Base-by-base conservation (phyloP, 2,888 invertebrate species). In the Tinea trinotella region DNA sequence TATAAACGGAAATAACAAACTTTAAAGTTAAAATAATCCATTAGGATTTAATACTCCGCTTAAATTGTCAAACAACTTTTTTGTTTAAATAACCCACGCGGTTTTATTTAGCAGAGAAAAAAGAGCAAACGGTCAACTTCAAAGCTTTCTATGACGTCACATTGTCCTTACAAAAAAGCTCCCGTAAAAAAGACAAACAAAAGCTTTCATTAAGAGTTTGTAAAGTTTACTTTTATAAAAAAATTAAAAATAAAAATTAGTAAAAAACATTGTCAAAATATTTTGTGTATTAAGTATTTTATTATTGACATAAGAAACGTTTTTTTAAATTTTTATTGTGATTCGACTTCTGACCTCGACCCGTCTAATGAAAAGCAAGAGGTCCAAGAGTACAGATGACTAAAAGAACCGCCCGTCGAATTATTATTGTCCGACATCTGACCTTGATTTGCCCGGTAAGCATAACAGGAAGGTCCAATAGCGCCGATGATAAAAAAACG, bases 121-220 rank as follows among this genome's bases (percentile, higher is more conserved):
- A 46, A 40, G n/a, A n/a, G 40, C 19, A 46, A 46, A 15, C 46
- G 17, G 46, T 46, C 10, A 46, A 46, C 46, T 46, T 46, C 46
- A 46, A 46, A 46, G 46, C 46, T 46, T 46, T 46, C 2, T 12
- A 13, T 40, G 7, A 40, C 40, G 40, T 40, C 40, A 46, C 46
- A 46, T 10, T 46, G 46, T 46, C 19, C 46, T 46, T 46, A 19
- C n/a, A 46, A 46, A n/a, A n/a, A 46, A 3, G 40, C 18, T n/a
- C 2, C 46, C 10, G 46, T 19, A 19, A 46, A 40, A n/a, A 46
- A 46, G 46, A 46, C 46, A 46, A 46, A 46, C 46, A 46, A 19
- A 46, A 1, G 13, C 40, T 40, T 40, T 40, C 40, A 40, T 40
- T 40, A 48, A 48, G n/a, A 48, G 19, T 48, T 48, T 48, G 18